phyloP scores from a whole-genome alignment of 2,888 invertebrate species.

The Drosophila meridiana region DNA sequence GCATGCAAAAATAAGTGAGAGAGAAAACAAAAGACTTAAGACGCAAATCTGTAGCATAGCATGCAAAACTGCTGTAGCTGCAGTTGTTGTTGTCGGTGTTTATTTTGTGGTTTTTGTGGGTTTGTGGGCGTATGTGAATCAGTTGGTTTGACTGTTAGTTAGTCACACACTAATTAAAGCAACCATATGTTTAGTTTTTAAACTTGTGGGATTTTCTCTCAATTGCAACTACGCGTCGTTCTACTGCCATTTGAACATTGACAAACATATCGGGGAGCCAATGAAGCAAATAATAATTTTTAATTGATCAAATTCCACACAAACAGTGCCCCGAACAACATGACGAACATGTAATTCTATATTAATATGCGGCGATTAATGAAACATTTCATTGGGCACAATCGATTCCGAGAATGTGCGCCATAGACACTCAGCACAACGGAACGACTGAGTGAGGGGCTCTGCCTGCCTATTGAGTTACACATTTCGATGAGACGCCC shows the following conservation, averaged over 20 bases:
- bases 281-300: constrained; percentile 74
- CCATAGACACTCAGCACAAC: constrained; percentile 28
- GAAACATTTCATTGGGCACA: constrained; percentile 76
- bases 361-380: constrained; percentile 58
- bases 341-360: constrained; percentile 64
- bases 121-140: constrained; percentile 44
- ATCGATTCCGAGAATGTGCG: constrained; percentile 74
- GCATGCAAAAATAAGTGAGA: constrained; percentile 38
- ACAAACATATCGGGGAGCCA: constrained; percentile 29
- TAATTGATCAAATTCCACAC: constrained; percentile 76
- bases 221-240: constrained; percentile 6
- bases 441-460: constrained; percentile 24
- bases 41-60: constrained; percentile 45
- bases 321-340: constrained; percentile 21
- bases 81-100: neutral
- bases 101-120: constrained; percentile 37
- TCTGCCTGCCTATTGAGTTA: constrained; percentile 66
- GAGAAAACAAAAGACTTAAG: constrained; percentile 47
- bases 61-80: constrained; percentile 25
- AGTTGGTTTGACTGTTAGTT: constrained; percentile 10
- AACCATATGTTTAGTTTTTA: constrained; percentile 16
- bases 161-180: constrained; percentile 18
- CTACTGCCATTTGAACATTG: constrained; percentile 34
- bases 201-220: constrained; percentile 6
- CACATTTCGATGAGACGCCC: constrained; percentile 45